phyloP scores from a whole-genome alignment of 2,888 invertebrate species.

The Lumbricus terrestris region DNA sequence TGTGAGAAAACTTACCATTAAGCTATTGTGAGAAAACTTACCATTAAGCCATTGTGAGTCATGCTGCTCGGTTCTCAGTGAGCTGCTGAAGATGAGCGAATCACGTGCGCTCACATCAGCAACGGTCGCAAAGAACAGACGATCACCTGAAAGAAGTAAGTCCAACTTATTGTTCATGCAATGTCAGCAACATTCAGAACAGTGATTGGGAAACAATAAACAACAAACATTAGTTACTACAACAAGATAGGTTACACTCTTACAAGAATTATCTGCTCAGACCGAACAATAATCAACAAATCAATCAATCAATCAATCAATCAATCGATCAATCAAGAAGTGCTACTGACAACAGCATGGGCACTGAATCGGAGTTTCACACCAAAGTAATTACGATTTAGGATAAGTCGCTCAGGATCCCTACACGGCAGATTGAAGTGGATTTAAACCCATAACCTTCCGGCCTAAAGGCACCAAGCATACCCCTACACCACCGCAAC shows the following conservation, averaged over 20 bases:
- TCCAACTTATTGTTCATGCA: neutral
- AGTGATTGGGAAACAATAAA: neutral
- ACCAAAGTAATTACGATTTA: no score
- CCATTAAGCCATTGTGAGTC: constrained; percentile 66
- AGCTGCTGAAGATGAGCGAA: constrained; percentile 75
- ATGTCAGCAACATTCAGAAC: neutral
- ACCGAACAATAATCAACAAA: no score
- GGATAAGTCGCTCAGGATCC: no score
- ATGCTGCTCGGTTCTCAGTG: constrained; percentile 78
- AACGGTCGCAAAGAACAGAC: constrained; percentile 89
- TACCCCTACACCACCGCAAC: no score
- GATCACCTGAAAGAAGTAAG: constrained; percentile 68
- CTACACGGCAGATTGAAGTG: no score
- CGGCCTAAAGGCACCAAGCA: no score
- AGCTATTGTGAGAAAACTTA: constrained; percentile 66
- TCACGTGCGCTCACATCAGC: constrained; percentile 94
- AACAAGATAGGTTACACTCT: neutral
- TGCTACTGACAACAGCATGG: no score
- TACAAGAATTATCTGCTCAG: neutral
- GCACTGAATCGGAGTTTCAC: no score
- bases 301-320: no score
- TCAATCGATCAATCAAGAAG: no score
- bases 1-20: constrained; percentile 62
- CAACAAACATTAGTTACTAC: neutral
- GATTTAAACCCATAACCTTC: no score